Conservation (phyloP, 2,888 invertebrate genomes). For the Nomada ruficornis region DNA sequence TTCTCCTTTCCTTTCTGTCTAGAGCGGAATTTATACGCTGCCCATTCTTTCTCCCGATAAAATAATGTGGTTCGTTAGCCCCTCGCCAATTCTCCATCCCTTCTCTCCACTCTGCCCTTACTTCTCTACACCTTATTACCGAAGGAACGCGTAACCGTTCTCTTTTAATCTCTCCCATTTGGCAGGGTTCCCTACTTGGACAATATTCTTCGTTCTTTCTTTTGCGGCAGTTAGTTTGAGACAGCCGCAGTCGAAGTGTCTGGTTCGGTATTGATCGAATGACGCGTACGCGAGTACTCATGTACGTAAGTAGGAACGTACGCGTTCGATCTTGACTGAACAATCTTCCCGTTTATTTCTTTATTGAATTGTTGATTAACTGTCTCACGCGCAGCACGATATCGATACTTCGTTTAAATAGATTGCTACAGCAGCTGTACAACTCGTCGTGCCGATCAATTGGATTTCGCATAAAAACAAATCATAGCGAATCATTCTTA, state of each 20-base stretch:
- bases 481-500: not conserved
- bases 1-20: not conserved
- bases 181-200: slow-evolving; percentile 17
- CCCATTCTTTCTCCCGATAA: slow-evolving; percentile 14
- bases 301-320: slow-evolving; percentile 22
- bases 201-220: slow-evolving; percentile 35
- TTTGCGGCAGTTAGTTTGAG: slow-evolving; percentile 50
- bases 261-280: slow-evolving; percentile 80
- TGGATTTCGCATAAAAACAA: not conserved
- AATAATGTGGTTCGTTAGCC: slow-evolving; percentile 32
- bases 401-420: not conserved
- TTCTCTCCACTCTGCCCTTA: slow-evolving; percentile 5
- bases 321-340: slow-evolving; percentile 27
- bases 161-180: slow-evolving; percentile 48
- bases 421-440: too few relatives aligned
- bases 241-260: slow-evolving; percentile 64
- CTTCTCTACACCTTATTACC: slow-evolving; percentile 45
- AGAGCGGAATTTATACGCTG: slow-evolving; percentile 18
- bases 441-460: too few relatives aligned
- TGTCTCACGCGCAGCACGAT: slow-evolving; percentile 2
- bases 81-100: not conserved
- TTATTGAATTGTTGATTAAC: slow-evolving; percentile 14
- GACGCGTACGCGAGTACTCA: slow-evolving; percentile 56
- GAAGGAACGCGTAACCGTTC: slow-evolving; percentile 42
- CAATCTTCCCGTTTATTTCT: not conserved